These are phyloP conservation scores for Pollenia amentaria DNA, from an alignment of 2,888 invertebrate genomes.

Conservation along the genomic window DNA sequence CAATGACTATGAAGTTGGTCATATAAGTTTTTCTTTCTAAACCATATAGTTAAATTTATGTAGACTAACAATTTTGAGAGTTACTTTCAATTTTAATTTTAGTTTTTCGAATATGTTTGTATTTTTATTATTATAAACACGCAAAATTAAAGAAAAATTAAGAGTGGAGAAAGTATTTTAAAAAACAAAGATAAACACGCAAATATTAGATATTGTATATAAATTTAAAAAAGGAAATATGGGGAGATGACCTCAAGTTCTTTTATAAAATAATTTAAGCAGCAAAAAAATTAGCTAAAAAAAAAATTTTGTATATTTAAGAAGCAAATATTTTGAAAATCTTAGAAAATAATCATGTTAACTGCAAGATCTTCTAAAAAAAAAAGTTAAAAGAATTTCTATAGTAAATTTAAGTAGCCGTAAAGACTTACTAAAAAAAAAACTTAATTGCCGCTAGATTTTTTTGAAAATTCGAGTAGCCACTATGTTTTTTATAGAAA, in stretches of 20 bases:
- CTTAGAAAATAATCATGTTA: too few relatives aligned
- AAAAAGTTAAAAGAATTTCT: background rate
- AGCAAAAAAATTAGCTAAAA: too few relatives aligned
- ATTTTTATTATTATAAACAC: slow-evolving; percentile 46
- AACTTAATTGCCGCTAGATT: too few relatives aligned
- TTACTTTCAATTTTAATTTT: slow-evolving; percentile 42
- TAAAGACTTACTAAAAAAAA: too few relatives aligned
- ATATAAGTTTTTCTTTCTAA: background rate
- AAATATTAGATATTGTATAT: slow-evolving; percentile 4
- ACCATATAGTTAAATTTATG: background rate
- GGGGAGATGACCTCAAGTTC: too few relatives aligned
- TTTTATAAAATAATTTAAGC: too few relatives aligned
- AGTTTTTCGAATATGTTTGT: background rate
- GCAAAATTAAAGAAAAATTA: slow-evolving; percentile 51
- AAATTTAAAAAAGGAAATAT: background rate
- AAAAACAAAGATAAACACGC: slow-evolving; percentile 31
- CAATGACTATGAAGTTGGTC: background rate
- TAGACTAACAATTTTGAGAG: background rate
- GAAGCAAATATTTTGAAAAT: too few relatives aligned
- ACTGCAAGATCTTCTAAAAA: too few relatives aligned
- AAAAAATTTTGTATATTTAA: too few relatives aligned
- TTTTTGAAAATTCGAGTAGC: too few relatives aligned
- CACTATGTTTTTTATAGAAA: too few relatives aligned
- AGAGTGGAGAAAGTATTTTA: slow-evolving; percentile 41
- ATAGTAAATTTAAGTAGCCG: background rate